Evolutionary conservation across 2,888 invertebrate species (phyloP).

Genomic region (Leptinotarsa rubiginosa): DNA sequence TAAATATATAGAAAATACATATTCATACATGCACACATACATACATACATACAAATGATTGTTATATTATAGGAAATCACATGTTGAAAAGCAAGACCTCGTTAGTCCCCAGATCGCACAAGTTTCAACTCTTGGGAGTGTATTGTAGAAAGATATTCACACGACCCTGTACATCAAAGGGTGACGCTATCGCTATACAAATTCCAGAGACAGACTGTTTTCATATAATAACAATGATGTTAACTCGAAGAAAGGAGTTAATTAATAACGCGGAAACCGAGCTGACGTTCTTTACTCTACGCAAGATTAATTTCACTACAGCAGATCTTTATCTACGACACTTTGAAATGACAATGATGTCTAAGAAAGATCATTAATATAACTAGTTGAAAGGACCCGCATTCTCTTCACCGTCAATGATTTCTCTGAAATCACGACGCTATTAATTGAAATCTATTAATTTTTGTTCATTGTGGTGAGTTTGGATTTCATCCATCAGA

Average conservation of each 20-base stretch:
- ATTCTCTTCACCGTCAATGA: constrained; percentile 26
- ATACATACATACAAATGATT: no score
- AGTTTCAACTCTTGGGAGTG: no score
- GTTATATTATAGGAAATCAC: no score
- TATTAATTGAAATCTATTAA: constrained; percentile 9
- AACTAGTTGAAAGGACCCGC: constrained; percentile 43
- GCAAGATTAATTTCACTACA: constrained; percentile 55
- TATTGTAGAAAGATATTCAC: not conserved
- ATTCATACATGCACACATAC: no score
- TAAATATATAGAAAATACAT: no score
- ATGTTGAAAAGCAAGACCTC: no score
- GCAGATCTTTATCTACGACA: constrained; percentile 58
- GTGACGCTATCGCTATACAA: constrained; percentile 1
- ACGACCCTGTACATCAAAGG: not conserved
- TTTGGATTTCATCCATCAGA: not conserved
- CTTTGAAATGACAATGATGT: constrained; percentile 57
- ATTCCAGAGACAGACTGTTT: constrained; percentile 46
- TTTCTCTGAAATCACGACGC: constrained; percentile 21
- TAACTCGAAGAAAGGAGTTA: constrained; percentile 52
- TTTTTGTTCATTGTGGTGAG: not conserved
- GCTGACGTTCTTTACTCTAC: constrained; percentile 50
- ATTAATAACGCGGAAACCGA: constrained; percentile 54
- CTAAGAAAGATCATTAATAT: constrained; percentile 57
- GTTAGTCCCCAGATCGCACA: no score
- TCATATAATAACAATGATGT: constrained; percentile 51